phyloP scores from a whole-genome alignment of 2,888 invertebrate species.

The Pyrrhosoma nymphula region DNA sequence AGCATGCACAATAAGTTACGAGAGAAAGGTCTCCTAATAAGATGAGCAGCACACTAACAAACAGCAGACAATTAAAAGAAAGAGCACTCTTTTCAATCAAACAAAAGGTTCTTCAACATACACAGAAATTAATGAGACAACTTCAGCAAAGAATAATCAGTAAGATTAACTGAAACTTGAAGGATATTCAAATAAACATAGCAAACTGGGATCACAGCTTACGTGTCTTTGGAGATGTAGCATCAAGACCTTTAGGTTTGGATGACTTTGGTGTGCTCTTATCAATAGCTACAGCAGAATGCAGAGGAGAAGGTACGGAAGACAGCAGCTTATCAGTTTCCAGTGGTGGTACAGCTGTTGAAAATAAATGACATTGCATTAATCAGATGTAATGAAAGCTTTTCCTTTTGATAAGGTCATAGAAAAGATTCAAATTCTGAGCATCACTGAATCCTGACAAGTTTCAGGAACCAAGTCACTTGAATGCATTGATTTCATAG shows the following conservation, averaged over 20 bases:
- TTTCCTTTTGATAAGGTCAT: no score
- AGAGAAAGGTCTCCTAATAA: no score
- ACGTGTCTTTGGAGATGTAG: constrained; percentile 44
- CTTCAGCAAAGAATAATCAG: background rate
- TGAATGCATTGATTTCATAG: no score
- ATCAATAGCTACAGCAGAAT: constrained; percentile 74
- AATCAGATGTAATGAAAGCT: background rate
- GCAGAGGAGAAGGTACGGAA: constrained; percentile 74
- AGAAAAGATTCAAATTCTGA: background rate
- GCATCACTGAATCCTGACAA: background rate
- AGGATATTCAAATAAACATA: background rate
- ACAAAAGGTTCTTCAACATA: no score
- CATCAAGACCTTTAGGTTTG: background rate
- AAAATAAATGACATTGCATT: background rate
- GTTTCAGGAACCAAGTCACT: background rate
- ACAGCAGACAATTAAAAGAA: no score
- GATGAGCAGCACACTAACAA: no score
- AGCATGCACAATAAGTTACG: no score
- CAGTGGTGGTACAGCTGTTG: constrained; percentile 70
- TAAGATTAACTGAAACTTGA: background rate
- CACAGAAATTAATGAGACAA: no score
- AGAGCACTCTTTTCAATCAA: no score
- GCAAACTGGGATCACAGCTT: background rate
- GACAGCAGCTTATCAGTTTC: constrained; percentile 72
- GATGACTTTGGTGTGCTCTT: constrained; percentile 68